Evolutionary conservation across 2,888 invertebrate genomes (phyloP).

Genomic region (Junonia oenone): DNA sequence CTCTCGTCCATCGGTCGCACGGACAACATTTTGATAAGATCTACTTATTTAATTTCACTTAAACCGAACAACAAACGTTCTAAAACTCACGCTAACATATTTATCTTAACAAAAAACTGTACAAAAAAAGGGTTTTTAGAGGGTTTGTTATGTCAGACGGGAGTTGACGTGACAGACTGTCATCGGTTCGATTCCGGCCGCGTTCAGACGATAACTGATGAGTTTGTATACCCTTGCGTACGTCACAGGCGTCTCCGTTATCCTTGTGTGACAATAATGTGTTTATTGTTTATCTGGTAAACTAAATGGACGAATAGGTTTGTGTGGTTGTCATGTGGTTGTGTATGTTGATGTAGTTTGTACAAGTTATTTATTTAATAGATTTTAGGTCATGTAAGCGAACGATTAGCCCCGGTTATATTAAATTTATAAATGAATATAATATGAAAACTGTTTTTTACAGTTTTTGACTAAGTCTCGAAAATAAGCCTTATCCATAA

Average conservation of each 20-base stretch:
- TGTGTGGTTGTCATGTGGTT: too few species aligned
- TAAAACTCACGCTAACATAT: conserved; percentile 7
- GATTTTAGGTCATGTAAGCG: not conserved
- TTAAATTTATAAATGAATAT: too few species aligned
- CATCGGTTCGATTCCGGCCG: conserved; percentile 38
- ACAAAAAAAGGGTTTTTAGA: conserved; percentile 3
- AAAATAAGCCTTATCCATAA: too few species aligned
- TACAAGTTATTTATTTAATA: conserved; percentile 5
- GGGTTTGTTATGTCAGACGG: conserved; percentile 26
- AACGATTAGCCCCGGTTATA: too few species aligned
- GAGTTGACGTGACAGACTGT: conserved; percentile 29
- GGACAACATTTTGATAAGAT: conserved; percentile 51
- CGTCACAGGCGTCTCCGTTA: conserved; percentile 35
- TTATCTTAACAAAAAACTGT: conserved; percentile 1
- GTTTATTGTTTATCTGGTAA: conserved; percentile 9
- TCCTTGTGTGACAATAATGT: conserved; percentile 26
- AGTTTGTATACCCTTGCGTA: conserved; percentile 31
- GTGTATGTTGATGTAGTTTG: conserved; percentile 1
- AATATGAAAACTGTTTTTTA: too few species aligned
- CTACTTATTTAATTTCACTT: conserved; percentile 25
- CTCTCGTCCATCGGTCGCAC: conserved; percentile 53
- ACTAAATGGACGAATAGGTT: conserved; percentile 18
- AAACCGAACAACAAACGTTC: conserved; percentile 7
- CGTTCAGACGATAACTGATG: conserved; percentile 38
- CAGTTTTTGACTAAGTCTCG: too few species aligned